phyloP scores from a whole-genome alignment of 92 coral and sea anemone genomes.

The Pocillopora meandrina region DNA sequence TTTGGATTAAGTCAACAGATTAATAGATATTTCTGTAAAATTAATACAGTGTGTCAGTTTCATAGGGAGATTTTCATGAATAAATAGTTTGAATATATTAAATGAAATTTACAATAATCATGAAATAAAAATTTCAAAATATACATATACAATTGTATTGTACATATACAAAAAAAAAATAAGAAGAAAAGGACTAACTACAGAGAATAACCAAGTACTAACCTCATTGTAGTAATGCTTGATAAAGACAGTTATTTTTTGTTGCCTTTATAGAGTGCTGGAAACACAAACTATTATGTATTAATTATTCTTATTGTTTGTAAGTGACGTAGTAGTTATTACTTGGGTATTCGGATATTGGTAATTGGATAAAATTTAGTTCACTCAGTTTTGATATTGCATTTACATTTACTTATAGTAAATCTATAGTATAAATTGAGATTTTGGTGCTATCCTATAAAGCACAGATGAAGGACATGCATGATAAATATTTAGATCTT shows the following conservation, averaged over 20 bases:
- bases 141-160: too few relatives aligned
- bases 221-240: conserved; percentile 23
- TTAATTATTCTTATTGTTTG: too few relatives aligned
- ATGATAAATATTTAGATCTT: conserved; percentile 15
- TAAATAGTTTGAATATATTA: too few relatives aligned
- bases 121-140: too few relatives aligned
- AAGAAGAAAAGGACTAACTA: neutral
- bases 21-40: conserved; percentile 20
- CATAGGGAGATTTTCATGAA: neutral
- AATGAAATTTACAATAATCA: too few relatives aligned
- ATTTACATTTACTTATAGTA: conserved; percentile 1
- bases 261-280: neutral
- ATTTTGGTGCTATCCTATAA: conserved; percentile 26
- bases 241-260: conserved; percentile 8
- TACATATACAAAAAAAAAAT: too few relatives aligned
- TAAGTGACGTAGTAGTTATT: neutral
- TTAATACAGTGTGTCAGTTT: conserved; percentile 9
- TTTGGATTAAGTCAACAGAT: conserved; percentile 27
- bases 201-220: conserved; percentile 28
- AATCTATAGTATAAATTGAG: too few relatives aligned
- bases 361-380: conserved; percentile 9
- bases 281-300: too few relatives aligned
- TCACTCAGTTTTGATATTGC: conserved; percentile 20
- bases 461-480: conserved; percentile 1
- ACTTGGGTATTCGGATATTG: conserved; percentile 8